Conservation (phyloP, 1,140 invertebrate genomes). For the Micrasema minimum region DNA sequence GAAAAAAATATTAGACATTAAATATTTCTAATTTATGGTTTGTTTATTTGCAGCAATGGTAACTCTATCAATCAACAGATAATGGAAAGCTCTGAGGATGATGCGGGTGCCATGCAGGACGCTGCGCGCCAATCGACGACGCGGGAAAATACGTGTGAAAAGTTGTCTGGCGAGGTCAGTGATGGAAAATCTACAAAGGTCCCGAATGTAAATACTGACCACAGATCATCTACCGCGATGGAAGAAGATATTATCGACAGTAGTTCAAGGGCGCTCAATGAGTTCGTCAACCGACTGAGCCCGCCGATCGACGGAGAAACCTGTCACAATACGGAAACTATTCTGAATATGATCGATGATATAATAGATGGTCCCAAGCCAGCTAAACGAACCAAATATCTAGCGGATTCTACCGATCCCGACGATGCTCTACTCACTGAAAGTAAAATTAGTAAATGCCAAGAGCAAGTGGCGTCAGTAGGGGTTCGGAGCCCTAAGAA, state of each 20-base stretch:
- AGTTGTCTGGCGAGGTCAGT: constrained; percentile 58
- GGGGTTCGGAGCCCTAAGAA: constrained; percentile 2
- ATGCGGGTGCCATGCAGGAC: constrained; percentile 62
- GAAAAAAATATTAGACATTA: constrained; percentile 39
- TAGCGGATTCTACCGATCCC: constrained; percentile 26
- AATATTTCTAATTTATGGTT: constrained; percentile 44
- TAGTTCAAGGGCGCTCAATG: constrained; percentile 46
- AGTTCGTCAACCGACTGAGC: constrained; percentile 60
- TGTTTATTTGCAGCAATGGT: constrained; percentile 51
- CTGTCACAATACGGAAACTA: constrained; percentile 63
- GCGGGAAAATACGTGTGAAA: constrained; percentile 61
- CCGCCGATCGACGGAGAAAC: constrained; percentile 57
- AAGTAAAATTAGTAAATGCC: constrained; percentile 57
- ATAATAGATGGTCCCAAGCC: constrained; percentile 63
- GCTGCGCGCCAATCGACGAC: constrained; percentile 65
- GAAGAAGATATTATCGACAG: constrained; percentile 46
- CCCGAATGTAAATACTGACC: constrained; percentile 29
- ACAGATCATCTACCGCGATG: constrained; percentile 34
- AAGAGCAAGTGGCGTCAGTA: neutral
- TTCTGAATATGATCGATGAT: constrained; percentile 66
- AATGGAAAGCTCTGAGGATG: constrained; percentile 68
- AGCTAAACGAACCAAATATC: constrained; percentile 23
- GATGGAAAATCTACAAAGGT: neutral
- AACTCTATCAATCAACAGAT: constrained; percentile 66
- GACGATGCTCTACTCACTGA: constrained; percentile 39